phyloP scores from a whole-genome alignment of 2,113 vertebrate genomes.

The Camelus dromedarius region DNA sequence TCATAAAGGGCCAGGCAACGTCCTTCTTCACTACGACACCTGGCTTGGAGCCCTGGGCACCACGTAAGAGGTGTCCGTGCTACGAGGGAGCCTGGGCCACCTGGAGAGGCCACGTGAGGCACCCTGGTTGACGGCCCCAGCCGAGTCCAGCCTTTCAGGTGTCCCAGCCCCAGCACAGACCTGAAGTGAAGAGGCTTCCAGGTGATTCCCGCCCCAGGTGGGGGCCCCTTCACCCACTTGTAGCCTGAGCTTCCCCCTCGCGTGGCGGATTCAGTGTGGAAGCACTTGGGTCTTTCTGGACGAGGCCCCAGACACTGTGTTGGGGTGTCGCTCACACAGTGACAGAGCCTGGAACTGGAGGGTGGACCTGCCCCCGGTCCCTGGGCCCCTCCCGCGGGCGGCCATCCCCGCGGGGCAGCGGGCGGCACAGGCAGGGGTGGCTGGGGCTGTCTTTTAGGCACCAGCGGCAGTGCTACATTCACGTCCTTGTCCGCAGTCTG shows the following conservation, averaged over 20 bases:
- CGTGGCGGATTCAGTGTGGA: background rate
- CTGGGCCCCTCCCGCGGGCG: too few relatives aligned
- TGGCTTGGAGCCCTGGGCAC: too few relatives aligned
- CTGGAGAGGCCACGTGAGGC: background rate
- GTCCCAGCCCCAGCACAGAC: background rate
- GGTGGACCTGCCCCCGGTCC: background rate
- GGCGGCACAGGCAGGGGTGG: too few relatives aligned
- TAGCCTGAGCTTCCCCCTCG: too few relatives aligned
- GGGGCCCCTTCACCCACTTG: background rate
- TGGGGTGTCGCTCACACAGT: too few relatives aligned
- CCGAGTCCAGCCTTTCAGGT: background rate
- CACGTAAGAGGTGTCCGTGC: background rate
- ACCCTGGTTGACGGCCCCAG: fast-evolving
- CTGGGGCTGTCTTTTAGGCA: too few relatives aligned
- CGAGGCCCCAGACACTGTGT: fast-evolving
- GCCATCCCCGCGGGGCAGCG: background rate
- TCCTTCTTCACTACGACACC: too few relatives aligned
- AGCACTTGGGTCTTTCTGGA: background rate
- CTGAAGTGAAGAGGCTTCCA: background rate
- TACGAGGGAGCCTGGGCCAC: background rate
- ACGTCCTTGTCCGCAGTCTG: too few relatives aligned
- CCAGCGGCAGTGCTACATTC: too few relatives aligned
- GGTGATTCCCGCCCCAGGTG: background rate
- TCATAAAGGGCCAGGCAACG: too few relatives aligned
- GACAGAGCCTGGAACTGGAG: background rate